Evolutionary conservation across 2,797 vertebrate genomes (phyloP).

Genomic region (Buphagus erythrorhynchus): DNA sequence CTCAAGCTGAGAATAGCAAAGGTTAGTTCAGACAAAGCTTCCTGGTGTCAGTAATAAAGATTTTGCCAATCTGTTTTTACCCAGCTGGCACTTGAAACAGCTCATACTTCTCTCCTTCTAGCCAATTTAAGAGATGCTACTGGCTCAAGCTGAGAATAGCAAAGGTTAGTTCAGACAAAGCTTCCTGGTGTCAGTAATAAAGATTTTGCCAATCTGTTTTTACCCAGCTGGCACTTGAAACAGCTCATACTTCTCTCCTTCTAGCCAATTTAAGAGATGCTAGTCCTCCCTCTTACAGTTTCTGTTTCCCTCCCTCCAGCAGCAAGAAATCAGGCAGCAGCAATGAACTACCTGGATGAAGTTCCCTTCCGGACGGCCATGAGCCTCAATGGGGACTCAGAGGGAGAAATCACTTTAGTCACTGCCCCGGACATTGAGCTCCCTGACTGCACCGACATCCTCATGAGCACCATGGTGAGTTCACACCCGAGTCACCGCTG

Average conservation of each 20-base stretch:
- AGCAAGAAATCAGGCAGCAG: not conserved
- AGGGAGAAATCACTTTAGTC: constrained; percentile 38
- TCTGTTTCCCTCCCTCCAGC: not conserved
- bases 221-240: not conserved
- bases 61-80: not conserved
- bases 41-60: not conserved
- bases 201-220: not conserved
- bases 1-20: not conserved
- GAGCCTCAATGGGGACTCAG: constrained; percentile 7
- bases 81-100: not conserved
- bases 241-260: not conserved
- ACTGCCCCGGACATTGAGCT: constrained; percentile 68
- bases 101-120: not conserved
- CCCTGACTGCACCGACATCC: constrained; percentile 80
- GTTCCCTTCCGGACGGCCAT: constrained; percentile 84
- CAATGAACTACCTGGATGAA: constrained; percentile 86
- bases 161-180: not conserved
- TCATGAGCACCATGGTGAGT: constrained; percentile 84
- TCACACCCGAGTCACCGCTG: accelerated
- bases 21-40: not conserved
- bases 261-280: not conserved
- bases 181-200: not conserved
- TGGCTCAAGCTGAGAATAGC: not conserved
- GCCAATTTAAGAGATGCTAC: not conserved
- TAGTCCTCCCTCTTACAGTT: not conserved